Percentiles rank a stretch among this genome's conserved stretches.
These are phyloP conservation scores for Drosophila vallismaia DNA, from an alignment of 2,888 invertebrate genomes.

Conservation along the genomic window DNA sequence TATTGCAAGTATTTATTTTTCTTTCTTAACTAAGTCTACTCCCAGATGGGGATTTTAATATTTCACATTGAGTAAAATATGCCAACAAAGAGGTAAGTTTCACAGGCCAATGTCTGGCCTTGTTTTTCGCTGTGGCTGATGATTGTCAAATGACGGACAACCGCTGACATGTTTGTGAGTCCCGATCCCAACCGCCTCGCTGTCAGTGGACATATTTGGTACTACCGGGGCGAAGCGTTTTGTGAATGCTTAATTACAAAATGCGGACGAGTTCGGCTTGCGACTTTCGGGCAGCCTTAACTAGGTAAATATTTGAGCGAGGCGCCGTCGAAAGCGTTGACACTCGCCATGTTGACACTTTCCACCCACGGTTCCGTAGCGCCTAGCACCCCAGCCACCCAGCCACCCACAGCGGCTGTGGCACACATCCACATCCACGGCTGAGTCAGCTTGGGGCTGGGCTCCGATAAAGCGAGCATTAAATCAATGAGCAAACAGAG, in stretches of 20 bases:
- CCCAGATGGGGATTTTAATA: too few relatives aligned
- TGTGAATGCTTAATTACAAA: slow-evolving; percentile 76
- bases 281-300: slow-evolving; percentile 33
- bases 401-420: neutral
- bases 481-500: slow-evolving; percentile 44
- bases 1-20: too few relatives aligned
- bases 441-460: slow-evolving; percentile 6
- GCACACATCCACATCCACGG: slow-evolving; percentile 11
- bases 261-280: slow-evolving; percentile 40
- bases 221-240: slow-evolving; percentile 39
- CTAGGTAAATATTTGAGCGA: slow-evolving; percentile 36
- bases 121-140: slow-evolving; percentile 35
- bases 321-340: slow-evolving; percentile 31
- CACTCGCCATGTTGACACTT: slow-evolving; percentile 29
- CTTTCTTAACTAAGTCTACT: too few relatives aligned
- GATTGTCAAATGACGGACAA: slow-evolving; percentile 46
- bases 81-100: too few relatives aligned
- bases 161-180: slow-evolving; percentile 49
- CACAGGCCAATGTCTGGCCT: too few relatives aligned
- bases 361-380: slow-evolving; percentile 3
- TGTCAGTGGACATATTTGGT: neutral
- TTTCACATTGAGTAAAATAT: too few relatives aligned
- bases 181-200: neutral
- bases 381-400: too few relatives aligned
- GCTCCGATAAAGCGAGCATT: slow-evolving; percentile 12